Evolutionary conservation across 2,797 vertebrate species (phyloP).

Genomic region (Hozukius guyotensis): DNA sequence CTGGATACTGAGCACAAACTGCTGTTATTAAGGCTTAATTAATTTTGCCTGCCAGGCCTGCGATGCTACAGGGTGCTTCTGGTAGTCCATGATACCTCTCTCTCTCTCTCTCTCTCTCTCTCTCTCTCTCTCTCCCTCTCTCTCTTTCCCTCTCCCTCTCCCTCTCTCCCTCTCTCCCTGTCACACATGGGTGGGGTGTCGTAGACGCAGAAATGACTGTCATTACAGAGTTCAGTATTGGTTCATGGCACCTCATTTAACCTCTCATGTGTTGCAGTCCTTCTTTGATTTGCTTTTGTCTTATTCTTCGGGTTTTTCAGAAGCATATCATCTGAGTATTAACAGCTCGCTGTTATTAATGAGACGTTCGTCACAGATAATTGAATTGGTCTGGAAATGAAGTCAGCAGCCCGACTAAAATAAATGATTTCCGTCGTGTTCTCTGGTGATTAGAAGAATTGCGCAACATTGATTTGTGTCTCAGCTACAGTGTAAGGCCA

Average conservation of each 20-base stretch:
- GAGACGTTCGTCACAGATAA: conserved; percentile 41
- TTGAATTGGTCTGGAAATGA: conserved; percentile 47
- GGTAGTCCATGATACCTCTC: conserved; percentile 27
- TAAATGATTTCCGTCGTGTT: conserved; percentile 38
- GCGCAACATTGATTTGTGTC: conserved; percentile 39
- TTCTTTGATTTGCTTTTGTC: conserved; percentile 9
- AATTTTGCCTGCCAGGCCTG: conserved; percentile 43
- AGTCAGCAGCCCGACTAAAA: conserved; percentile 32
- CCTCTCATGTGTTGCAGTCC: not conserved
- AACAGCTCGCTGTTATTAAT: conserved; percentile 38
- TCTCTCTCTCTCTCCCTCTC: conserved; percentile 7
- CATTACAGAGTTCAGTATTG: conserved; percentile 12
- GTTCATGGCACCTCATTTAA: conserved; percentile 17
- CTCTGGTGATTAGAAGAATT: conserved; percentile 37
- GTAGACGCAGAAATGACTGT: conserved; percentile 5
- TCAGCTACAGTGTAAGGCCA: conserved; percentile 4
- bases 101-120: conserved; percentile 5
- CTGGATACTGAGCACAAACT: conserved; percentile 30
- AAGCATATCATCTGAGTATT: conserved; percentile 2
- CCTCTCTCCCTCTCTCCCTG: conserved; percentile 1
- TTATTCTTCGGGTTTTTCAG: conserved; percentile 1
- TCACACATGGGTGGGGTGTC: conserved; percentile 4
- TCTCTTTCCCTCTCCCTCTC: conserved; percentile 5
- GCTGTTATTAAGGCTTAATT: conserved; percentile 58
- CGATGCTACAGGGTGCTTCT: conserved; percentile 29